Percentiles rank a stretch among this genome's conserved stretches.
phyloP scores from a whole-genome alignment of 2,888 invertebrate species.

The Augochlorella aurata region DNA sequence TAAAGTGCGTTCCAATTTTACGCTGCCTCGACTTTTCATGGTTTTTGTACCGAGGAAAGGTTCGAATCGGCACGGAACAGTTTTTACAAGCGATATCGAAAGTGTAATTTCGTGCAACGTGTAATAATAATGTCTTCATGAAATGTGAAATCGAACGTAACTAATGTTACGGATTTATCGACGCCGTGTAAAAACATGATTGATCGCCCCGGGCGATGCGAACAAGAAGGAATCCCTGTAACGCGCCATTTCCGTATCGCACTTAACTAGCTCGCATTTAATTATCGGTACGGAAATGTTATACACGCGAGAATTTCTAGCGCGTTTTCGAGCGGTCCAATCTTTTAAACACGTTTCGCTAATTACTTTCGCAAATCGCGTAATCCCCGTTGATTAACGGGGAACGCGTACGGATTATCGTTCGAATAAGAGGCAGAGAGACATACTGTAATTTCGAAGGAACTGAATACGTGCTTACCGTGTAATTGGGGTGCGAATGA shows the following conservation, averaged over 20 bases:
- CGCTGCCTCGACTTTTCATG: not conserved
- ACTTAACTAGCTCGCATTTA: not conserved
- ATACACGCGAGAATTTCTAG: constrained; percentile 22
- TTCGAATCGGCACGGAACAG: not conserved
- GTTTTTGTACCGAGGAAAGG: not conserved
- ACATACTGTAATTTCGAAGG: constrained; percentile 19
- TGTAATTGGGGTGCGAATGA: constrained; percentile 29
- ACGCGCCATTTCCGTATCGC: constrained; percentile 12
- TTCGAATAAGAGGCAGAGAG: constrained; percentile 22
- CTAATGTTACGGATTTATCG: constrained; percentile 2
- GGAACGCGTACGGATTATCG: constrained; percentile 37
- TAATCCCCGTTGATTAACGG: constrained; percentile 40
- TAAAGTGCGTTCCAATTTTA: not conserved
- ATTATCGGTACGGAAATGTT: constrained; percentile 18
- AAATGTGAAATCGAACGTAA: constrained; percentile 1
- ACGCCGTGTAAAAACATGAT: not conserved
- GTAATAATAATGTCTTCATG: constrained; percentile 3
- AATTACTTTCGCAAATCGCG: constrained; percentile 40
- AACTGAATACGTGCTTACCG: constrained; percentile 36
- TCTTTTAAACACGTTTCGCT: constrained; percentile 33
- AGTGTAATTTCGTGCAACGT: not conserved
- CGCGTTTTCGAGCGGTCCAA: constrained; percentile 23
- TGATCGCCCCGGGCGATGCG: not conserved
- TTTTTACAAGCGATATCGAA: not conserved
- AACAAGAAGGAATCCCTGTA: not conserved